These are phyloP conservation scores for Nansenia antarctica DNA, from an alignment of 2,113 vertebrate genomes.

Conservation along the genomic window DNA sequence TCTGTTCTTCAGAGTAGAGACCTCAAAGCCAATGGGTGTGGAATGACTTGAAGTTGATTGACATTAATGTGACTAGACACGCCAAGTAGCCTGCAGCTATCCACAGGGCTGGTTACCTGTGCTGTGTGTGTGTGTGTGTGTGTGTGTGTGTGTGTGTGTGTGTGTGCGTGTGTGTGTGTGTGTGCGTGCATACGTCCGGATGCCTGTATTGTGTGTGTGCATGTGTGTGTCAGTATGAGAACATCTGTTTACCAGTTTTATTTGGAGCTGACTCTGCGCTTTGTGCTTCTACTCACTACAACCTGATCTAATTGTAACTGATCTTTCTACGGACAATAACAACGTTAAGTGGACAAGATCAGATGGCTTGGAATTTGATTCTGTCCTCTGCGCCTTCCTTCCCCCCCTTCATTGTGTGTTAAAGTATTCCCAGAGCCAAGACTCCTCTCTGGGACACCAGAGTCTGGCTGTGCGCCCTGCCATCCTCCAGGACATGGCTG, in stretches of 20 bases:
- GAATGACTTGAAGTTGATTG: not conserved
- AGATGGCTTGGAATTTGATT: not conserved
- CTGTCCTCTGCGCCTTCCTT: not conserved
- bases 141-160: too few species aligned
- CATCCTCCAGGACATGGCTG: conserved; percentile 35
- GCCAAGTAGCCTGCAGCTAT: not conserved
- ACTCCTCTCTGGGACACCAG: not conserved
- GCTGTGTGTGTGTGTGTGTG: too few species aligned
- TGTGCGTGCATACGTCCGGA: too few species aligned
- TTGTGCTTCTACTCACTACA: too few species aligned
- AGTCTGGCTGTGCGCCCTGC: not conserved
- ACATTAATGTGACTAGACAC: not conserved
- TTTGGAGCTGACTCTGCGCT: not conserved
- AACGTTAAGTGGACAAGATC: not conserved
- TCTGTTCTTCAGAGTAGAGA: not conserved
- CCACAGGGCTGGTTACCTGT: not conserved
- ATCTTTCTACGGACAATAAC: not conserved
- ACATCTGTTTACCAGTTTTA: too few species aligned
- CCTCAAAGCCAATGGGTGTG: not conserved
- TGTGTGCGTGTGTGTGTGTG: too few species aligned
- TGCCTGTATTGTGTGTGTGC: too few species aligned
- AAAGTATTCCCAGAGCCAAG: not conserved
- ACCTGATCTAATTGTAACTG: not conserved
- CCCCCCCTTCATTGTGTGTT: not conserved
- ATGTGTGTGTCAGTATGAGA: too few species aligned